Evolutionary conservation across 2,888 invertebrate genomes (phyloP), one percentile per base, ranked within the genome.

Genomic region (Scaeva pyrastri): DNA sequence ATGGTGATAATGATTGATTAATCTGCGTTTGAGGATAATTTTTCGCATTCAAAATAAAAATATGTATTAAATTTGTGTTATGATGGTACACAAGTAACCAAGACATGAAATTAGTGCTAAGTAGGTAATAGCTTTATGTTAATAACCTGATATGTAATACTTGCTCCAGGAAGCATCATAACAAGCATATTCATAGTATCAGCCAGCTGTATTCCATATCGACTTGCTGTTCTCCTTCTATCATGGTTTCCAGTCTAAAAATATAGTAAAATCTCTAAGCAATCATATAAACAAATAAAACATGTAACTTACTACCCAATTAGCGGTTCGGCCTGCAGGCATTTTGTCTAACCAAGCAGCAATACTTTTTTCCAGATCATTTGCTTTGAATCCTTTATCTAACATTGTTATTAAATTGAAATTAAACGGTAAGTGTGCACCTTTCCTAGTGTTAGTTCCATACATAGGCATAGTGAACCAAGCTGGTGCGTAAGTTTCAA

Each of bases 131-230:
- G 7, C 4, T n/a, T n/a, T 6, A 19, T 5, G 8, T 6, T 73
- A 68, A 71, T n/a, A n/a, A 89, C 95, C 89, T 95, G 94, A 91
- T 95, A 95, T 11, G 94, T 93, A 39, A 95, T 92, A 14, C 94
- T 92, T 0, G 94, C 94, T 4, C 95, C 95, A 0, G 95, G 95
- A 36, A 96, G 91, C 14, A 94, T 90, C 89, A 94, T 91, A 31
- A 94, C 91, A 58, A 96, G 88, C 94, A 97, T 97, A 90, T 96
- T 96, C 89, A 97, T 94, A n/a, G 95, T 95, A 90, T 97, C 97
- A 0, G 95, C 94, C 88, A 95, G 93, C 60, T 94, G 93, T 0
- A 90, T 90, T 0, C 95, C 95, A 89, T 94, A 94, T 12, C 96
- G 93, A 0, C 94, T 93, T 0, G 94, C 94, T 90, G 94, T 93